phyloP scores from a whole-genome alignment of 2,113 vertebrate species.

The Panthera leo region DNA sequence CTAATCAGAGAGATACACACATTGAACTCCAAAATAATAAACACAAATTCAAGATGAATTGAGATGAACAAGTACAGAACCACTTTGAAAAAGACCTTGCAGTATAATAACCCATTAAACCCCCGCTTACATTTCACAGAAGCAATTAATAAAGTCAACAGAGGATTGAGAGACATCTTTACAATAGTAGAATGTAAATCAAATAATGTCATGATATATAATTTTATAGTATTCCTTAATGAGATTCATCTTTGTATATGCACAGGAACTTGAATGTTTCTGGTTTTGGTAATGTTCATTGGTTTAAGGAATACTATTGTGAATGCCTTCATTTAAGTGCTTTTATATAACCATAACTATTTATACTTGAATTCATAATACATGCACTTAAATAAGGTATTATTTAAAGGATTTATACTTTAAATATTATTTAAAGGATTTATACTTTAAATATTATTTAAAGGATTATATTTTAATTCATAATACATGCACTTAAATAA shows the following conservation, averaged over 20 bases:
- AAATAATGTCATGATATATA: slow-evolving; percentile 9
- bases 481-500: neutral
- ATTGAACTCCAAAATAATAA: slow-evolving; percentile 73
- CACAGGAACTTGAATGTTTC: neutral
- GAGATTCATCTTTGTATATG: neutral
- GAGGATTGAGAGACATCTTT: slow-evolving; percentile 31
- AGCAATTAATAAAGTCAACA: slow-evolving; percentile 75
- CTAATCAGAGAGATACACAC: slow-evolving; percentile 66
- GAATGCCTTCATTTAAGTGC: neutral
- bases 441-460: no score
- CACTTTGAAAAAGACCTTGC: slow-evolving; percentile 70
- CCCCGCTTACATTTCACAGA: slow-evolving; percentile 59
- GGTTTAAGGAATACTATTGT: neutral
- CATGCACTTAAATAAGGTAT: neutral
- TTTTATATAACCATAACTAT: neutral
- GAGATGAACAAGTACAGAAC: slow-evolving; percentile 55
- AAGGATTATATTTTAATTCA: neutral
- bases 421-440: no score
- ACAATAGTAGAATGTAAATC: slow-evolving; percentile 56
- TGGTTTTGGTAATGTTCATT: neutral
- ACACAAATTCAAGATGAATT: slow-evolving; percentile 64
- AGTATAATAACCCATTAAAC: slow-evolving; percentile 65
- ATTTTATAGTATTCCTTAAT: slow-evolving; percentile 23
- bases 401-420: no score
- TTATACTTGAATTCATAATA: neutral